phyloP scores from a whole-genome alignment of 2,797 vertebrate species.

The Lerista edwardsae region DNA sequence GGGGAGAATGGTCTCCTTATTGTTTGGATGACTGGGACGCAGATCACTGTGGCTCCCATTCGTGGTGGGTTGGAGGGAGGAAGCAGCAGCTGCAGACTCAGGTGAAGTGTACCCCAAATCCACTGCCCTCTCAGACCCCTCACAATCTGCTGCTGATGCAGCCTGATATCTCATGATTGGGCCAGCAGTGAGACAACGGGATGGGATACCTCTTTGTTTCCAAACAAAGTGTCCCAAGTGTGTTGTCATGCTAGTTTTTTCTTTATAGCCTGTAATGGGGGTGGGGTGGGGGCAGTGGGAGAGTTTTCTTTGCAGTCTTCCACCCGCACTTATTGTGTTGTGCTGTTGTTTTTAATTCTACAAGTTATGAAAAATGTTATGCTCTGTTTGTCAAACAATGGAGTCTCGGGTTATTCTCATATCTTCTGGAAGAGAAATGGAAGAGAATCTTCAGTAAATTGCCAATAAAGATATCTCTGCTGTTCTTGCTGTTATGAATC shows the following conservation, averaged over 20 bases:
- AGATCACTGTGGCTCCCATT: too few species aligned
- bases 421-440: not conserved
- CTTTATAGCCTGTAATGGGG: not conserved
- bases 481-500: constrained; percentile 7
- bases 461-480: constrained; percentile 5
- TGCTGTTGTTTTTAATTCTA: not conserved
- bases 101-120: too few species aligned
- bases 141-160: too few species aligned
- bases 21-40: too few species aligned
- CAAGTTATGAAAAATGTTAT: constrained; percentile 10
- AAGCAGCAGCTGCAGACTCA: too few species aligned
- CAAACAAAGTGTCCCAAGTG: not conserved
- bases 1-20: too few species aligned
- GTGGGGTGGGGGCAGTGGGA: not conserved
- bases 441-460: not conserved
- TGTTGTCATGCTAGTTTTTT: not conserved
- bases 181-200: too few species aligned
- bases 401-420: constrained; percentile 8
- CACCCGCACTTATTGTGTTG: not conserved
- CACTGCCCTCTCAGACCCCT: too few species aligned
- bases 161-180: too few species aligned
- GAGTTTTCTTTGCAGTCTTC: not conserved
- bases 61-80: too few species aligned
- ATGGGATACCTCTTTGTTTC: not conserved
- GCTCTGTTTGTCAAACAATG: constrained; percentile 7